Conservation (phyloP, 2,888 invertebrate species). For the Ophonus ardosiacus region DNA sequence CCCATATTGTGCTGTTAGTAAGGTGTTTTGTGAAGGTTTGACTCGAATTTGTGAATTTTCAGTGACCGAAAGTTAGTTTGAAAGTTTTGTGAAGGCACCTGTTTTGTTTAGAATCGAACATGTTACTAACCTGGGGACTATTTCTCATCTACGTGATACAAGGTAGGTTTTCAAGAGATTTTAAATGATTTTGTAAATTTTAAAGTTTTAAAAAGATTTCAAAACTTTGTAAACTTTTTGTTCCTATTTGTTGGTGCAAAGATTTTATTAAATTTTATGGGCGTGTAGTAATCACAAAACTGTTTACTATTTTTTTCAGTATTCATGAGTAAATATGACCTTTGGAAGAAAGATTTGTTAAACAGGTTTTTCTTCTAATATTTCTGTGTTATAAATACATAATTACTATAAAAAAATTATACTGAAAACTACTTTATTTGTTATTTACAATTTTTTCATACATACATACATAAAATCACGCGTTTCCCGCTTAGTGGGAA, state of each 20-base stretch:
- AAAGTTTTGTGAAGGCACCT: conserved; percentile 48
- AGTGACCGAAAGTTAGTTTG: conserved; percentile 53
- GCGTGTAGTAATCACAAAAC: neutral
- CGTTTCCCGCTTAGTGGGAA: too few relatives aligned
- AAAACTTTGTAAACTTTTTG: conserved; percentile 31
- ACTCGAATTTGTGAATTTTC: conserved; percentile 10
- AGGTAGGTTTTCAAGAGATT: conserved; percentile 9
- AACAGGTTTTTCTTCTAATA: conserved; percentile 4
- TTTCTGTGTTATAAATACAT: neutral
- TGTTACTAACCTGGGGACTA: conserved; percentile 43
- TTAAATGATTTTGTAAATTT: neutral
- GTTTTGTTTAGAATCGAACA: conserved; percentile 20
- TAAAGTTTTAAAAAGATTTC: conserved; percentile 10
- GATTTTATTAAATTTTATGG: neutral
- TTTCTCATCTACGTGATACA: conserved; percentile 40
- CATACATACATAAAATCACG: too few relatives aligned
- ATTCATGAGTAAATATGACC: neutral
- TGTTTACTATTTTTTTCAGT: conserved; percentile 21
- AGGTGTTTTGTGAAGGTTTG: conserved; percentile 45
- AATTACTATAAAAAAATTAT: neutral
- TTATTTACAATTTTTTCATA: neutral
- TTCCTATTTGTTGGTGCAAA: neutral
- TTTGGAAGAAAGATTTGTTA: conserved; percentile 7
- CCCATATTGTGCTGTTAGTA: conserved; percentile 24
- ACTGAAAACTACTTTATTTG: neutral